Evolutionary conservation across 2,888 invertebrate species (phyloP).

Genomic region (Aleiodes testaceus): DNA sequence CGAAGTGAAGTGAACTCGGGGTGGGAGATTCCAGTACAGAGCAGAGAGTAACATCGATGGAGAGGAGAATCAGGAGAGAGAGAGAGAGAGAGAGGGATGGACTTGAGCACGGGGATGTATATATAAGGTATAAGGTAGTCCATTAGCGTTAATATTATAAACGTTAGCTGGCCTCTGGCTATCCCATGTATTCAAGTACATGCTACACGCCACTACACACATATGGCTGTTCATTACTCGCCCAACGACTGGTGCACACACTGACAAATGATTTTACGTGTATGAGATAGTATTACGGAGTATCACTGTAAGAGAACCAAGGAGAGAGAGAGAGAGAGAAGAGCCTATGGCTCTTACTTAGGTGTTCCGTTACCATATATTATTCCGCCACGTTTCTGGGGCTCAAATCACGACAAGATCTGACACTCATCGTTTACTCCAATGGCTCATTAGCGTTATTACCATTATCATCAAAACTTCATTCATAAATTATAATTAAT

Average conservation of each 20-base stretch:
- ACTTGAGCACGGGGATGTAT: slow-evolving; percentile 50
- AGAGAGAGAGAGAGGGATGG: slow-evolving; percentile 29
- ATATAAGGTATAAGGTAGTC: slow-evolving; percentile 72
- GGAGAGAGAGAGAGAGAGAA: neutral
- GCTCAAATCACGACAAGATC: slow-evolving; percentile 49
- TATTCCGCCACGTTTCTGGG: slow-evolving; percentile 52
- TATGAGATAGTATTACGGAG: slow-evolving; percentile 40
- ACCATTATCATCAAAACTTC: slow-evolving; percentile 28
- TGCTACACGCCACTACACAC: slow-evolving; percentile 46
- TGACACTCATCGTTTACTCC: slow-evolving; percentile 44
- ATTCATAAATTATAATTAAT: slow-evolving; percentile 25
- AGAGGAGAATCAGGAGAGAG: neutral
- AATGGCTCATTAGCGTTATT: slow-evolving; percentile 41
- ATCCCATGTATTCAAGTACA: slow-evolving; percentile 54
- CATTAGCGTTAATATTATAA: slow-evolving; percentile 74
- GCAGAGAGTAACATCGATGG: slow-evolving; percentile 42
- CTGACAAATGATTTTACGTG: slow-evolving; percentile 27
- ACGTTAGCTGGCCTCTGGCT: slow-evolving; percentile 72
- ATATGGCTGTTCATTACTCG: slow-evolving; percentile 13
- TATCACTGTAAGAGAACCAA: slow-evolving; percentile 2
- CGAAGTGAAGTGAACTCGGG: slow-evolving; percentile 49
- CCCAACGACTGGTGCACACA: slow-evolving; percentile 25
- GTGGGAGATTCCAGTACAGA: slow-evolving; percentile 37
- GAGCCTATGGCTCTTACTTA: slow-evolving; percentile 59
- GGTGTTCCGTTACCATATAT: slow-evolving; percentile 64